Evolutionary conservation across 2,797 vertebrate species (phyloP), one percentile per base, ranked within the genome.

Genomic region (Parotocinclus haroldoi): DNA sequence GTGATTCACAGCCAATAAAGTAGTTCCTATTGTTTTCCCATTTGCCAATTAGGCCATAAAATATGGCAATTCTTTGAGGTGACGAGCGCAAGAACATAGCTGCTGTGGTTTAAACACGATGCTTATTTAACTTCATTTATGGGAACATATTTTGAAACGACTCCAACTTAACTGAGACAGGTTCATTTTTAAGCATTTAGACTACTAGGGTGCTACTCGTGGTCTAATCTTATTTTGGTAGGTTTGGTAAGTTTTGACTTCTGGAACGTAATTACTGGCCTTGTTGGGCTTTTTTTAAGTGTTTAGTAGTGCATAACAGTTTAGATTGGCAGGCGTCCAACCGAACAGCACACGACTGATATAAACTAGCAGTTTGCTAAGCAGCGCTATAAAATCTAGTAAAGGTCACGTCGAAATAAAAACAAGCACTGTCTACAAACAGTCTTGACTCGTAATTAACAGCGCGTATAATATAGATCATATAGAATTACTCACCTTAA

Each of bases 31-130:
- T 53, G 57, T 37, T 27, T 46, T 10, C 36, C 19, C 18, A 17
- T 68, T 60, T 17, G 44, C 40, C 57, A 53, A 7, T 59, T 11
- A 52, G 27, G 14, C 49, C 57, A 46, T 38, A 36, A 68, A 68
- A n/a, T 18, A 38, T n/a, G 6, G n/a, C 39, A 36, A 1, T 5
- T 38, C 3, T 1, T 10, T 7, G 7, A 38, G 14, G 7, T 42
- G 56, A 68, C 66, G 53, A n/a, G 1, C 10, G 0, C 16, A 13
- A 16, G 45, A 45, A 44, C 13, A 52, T 6, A 17, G 9, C 18
- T 19, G 1, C 14, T 14, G 42, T 6, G 12, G 14, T 48, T 39
- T 3, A 16, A 10, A 27, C 27, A 27, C 27, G 27, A 5, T 5
- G 5, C 27, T 27, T 4, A 17, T 13, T 11, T 38, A 11, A 37